Conservation (phyloP, 2,797 vertebrate genomes). For the Neoniphon sammara region DNA sequence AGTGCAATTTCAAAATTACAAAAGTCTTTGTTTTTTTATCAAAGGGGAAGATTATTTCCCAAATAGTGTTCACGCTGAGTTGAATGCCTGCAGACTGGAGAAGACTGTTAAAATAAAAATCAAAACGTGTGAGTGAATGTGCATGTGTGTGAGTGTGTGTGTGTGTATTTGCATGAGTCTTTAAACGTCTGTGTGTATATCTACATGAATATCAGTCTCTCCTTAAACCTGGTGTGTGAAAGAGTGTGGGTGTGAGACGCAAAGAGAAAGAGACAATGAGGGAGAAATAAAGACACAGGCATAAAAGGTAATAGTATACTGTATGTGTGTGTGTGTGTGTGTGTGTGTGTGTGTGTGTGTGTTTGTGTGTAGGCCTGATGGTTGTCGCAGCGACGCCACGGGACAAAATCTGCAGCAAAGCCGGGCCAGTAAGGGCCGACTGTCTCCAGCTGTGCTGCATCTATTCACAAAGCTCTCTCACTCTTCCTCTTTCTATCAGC, state of each 20-base stretch:
- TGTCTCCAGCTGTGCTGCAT: conserved; percentile 10
- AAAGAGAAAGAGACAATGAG: conserved; percentile 10
- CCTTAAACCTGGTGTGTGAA: not conserved
- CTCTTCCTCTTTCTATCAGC: not conserved
- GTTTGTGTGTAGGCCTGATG: not conserved
- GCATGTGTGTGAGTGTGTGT: not conserved
- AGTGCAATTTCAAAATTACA: not conserved
- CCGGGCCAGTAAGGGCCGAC: not conserved
- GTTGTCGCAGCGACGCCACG: not conserved
- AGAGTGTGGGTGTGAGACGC: not conserved
- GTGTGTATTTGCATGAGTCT: not conserved
- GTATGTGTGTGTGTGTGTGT: conserved; percentile 3
- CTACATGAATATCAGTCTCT: no score
- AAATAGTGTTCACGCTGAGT: no score
- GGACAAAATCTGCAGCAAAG: conserved; percentile 25
- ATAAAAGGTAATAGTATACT: not conserved
- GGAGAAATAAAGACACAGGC: not conserved
- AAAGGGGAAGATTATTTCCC: no score
- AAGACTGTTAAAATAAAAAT: no score
- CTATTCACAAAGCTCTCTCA: conserved; percentile 16
- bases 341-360: conserved; percentile 1
- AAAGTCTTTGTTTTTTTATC: not conserved
- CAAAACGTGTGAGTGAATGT: no score
- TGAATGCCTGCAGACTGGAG: no score
- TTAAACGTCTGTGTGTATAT: no score